These are phyloP conservation scores for Drosophila orosa DNA, from an alignment of 1,140 invertebrate species.

Conservation along the genomic window DNA sequence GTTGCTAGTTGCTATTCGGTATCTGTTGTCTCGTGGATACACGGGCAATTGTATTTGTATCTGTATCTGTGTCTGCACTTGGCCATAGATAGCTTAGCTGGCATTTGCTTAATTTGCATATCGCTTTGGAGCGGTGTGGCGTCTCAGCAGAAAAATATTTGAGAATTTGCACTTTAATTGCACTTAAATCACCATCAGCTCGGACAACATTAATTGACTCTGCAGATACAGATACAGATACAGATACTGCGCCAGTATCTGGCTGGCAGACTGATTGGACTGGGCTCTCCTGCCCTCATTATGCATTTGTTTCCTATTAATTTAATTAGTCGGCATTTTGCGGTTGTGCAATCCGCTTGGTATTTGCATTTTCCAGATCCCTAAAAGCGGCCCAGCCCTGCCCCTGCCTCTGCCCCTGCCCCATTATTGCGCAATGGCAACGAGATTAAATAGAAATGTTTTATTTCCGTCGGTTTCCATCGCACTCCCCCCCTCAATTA, in stretches of 20 bases:
- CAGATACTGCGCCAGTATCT: conserved; percentile 6
- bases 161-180: conserved; percentile 69
- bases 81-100: conserved; percentile 53
- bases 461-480: conserved; percentile 27
- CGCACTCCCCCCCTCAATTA: conserved; percentile 4
- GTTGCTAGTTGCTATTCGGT: conserved; percentile 32
- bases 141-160: conserved; percentile 49
- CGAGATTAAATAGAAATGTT: conserved; percentile 46
- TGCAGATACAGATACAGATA: conserved; percentile 30
- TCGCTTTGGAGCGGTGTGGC: conserved; percentile 54
- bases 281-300: conserved; percentile 47
- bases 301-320: conserved; percentile 73
- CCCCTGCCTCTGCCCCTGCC: background rate
- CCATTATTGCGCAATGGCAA: conserved; percentile 17
- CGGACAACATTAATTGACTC: conserved; percentile 71
- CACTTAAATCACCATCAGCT: conserved; percentile 65
- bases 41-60: conserved; percentile 26
- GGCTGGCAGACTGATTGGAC: conserved; percentile 24
- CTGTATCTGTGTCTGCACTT: conserved; percentile 40
- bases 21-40: conserved; percentile 54
- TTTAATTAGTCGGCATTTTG: conserved; percentile 77
- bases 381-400: conserved; percentile 15
- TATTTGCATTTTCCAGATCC: conserved; percentile 26
- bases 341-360: conserved; percentile 54
- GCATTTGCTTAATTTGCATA: conserved; percentile 79